Conservation (phyloP, 2,888 invertebrate species). For the Apodemia zela region DNA sequence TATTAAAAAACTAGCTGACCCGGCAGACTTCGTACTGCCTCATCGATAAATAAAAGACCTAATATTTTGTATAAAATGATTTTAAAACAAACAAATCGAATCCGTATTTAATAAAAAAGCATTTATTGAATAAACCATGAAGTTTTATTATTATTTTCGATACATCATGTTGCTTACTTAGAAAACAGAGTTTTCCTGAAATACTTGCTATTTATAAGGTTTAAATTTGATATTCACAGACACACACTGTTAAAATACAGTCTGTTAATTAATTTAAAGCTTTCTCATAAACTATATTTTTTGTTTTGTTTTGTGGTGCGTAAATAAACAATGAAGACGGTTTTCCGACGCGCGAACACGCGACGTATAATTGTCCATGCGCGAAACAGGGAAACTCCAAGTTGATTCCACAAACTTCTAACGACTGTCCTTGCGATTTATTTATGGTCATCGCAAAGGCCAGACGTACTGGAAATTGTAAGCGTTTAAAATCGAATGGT, state of each 20-base stretch:
- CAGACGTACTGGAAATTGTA: too few species aligned
- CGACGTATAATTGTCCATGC: conserved; percentile 22
- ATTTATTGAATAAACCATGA: conserved; percentile 18
- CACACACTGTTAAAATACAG: conserved; percentile 26
- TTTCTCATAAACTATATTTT: conserved; percentile 32
- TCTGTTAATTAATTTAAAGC: conserved; percentile 28
- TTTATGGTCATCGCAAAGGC: conserved; percentile 20
- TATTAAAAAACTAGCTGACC: too few species aligned
- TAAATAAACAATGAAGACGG: conserved; percentile 25
- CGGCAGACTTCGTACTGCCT: too few species aligned
- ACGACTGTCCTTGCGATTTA: conserved; percentile 26
- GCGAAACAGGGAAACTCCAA: conserved; percentile 23
- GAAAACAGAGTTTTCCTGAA: conserved; percentile 24
- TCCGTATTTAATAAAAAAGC: conserved; percentile 24
- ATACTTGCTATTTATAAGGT: conserved; percentile 26
- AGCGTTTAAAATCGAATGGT: too few species aligned
- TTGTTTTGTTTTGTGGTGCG: conserved; percentile 14
- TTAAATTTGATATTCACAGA: conserved; percentile 26
- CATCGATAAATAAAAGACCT: conserved; percentile 25
- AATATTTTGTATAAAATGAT: conserved; percentile 23
- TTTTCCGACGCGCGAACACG: conserved; percentile 24
- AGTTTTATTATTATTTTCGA: conserved; percentile 21
- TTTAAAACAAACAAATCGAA: conserved; percentile 23
- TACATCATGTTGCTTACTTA: conserved; percentile 24
- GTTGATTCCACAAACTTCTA: conserved; percentile 23